These are phyloP conservation scores for Parapsyche elsis DNA, from an alignment of 1,140 invertebrate genomes.

Conservation along the genomic window DNA sequence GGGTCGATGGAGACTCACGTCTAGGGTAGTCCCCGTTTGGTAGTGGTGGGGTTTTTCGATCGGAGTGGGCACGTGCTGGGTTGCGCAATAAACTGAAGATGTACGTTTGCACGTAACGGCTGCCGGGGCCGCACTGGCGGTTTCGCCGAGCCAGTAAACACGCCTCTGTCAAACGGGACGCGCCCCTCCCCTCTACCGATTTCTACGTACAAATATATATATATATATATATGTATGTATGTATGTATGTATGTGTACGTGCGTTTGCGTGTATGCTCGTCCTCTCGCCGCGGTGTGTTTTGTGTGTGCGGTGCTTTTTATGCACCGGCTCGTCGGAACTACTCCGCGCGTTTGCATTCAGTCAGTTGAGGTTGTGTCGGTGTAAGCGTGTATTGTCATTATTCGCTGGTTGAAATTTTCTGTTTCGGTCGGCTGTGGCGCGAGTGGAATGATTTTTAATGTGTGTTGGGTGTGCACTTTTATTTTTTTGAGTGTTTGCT, in stretches of 20 bases:
- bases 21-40: constrained; percentile 1
- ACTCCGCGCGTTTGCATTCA: too few species aligned
- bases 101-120: neutral
- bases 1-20: neutral
- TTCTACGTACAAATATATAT: neutral
- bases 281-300: too few species aligned
- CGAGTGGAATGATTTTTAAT: too few species aligned
- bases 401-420: too few species aligned
- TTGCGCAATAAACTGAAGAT: neutral
- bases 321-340: too few species aligned
- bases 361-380: too few species aligned
- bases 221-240: neutral
- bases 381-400: too few species aligned
- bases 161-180: constrained; percentile 29
- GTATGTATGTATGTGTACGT: neutral
- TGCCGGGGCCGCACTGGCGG: constrained; percentile 14
- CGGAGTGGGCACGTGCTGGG: neutral
- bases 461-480: too few species aligned
- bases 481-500: too few species aligned
- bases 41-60: neutral
- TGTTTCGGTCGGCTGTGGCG: too few species aligned
- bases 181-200: neutral
- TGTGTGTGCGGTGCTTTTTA: too few species aligned
- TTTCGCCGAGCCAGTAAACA: neutral
- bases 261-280: too few species aligned